phyloP scores from a whole-genome alignment of 2,113 vertebrate species.

The Zapus hudsonius region DNA sequence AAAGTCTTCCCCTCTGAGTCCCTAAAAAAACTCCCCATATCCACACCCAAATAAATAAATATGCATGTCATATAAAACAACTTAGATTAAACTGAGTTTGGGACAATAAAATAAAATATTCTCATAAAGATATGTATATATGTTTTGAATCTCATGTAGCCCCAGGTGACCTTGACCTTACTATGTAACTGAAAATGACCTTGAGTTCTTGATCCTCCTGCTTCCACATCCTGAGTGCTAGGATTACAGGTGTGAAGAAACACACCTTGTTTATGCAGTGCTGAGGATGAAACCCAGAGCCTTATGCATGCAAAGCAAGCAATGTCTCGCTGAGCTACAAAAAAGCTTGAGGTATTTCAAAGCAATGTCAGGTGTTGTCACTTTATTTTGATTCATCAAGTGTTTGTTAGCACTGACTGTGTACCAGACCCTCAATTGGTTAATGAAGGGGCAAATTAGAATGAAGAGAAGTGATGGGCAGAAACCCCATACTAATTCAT shows the following conservation, averaged over 20 bases:
- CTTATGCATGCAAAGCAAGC: background rate
- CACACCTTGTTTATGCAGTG: no score
- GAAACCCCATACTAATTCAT: background rate
- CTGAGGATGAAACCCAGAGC: background rate
- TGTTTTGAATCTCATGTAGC: background rate
- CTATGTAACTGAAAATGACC: background rate
- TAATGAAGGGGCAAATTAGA: background rate
- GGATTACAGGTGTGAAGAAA: background rate
- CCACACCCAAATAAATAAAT: no score
- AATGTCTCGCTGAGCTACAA: background rate
- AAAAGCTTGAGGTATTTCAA: background rate
- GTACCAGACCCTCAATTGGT: background rate
- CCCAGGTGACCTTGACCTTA: background rate
- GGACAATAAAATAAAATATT: conserved; percentile 36
- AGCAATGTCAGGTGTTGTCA: background rate
- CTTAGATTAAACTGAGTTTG: background rate
- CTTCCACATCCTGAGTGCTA: background rate
- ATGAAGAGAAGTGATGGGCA: background rate
- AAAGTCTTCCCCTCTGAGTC: no score
- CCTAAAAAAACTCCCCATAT: no score
- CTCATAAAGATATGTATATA: background rate
- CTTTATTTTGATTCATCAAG: background rate
- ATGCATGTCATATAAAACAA: background rate
- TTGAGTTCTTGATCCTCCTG: background rate
- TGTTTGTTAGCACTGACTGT: conserved; percentile 36